Evolutionary conservation across 1,140 invertebrate species (phyloP), one percentile per base, ranked within the genome.

Genomic region (Whitmania pigra): DNA sequence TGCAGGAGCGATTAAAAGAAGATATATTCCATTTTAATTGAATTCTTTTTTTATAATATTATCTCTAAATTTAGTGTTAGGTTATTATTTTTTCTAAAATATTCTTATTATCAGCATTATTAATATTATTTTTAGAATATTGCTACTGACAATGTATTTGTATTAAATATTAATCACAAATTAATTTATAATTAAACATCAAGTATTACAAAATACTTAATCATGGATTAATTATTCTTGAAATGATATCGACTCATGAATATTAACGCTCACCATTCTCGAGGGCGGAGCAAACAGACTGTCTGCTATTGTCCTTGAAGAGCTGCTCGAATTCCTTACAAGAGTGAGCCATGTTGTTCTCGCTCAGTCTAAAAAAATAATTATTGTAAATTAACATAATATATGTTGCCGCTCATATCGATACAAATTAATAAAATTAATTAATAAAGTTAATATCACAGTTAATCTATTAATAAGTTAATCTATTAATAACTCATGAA

Each of bases 271-370:
- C 18, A 53, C 49, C 25, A 11, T 22, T 27, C 22, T 63, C 43
- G n/a, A 60, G 53, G 36, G 27, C 53, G 0, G 36, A 60, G 13
- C 20, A 18, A 11, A 69, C 40, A 43, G 40, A 31, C 22, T 20
- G 40, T 17, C 55, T 55, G 31, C 53, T 71, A 11, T 72, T 29
- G 36, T 53, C 53, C 69, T 20, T 53, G 40, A 43, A 53, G 31
- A 54, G 29, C 55, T 55, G 31, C 53, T 71, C 55, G n/a, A 49
- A 54, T 17, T 71, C 71, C 20, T 55, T 71, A 17, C 31, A 43
- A 17, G 27, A 53, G 31, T 67, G 43, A n/a, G 36, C 18, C 29
- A 69, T 36, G 43, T 36, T 43, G 57, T 20, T 27, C 22, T 22
- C 63, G 20, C 49, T 67, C 36, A 53, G 17, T 13, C 63, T 72